These are phyloP conservation scores for Copsychus sechellarum DNA, from an alignment of 2,113 vertebrate species.

Conservation along the genomic window DNA sequence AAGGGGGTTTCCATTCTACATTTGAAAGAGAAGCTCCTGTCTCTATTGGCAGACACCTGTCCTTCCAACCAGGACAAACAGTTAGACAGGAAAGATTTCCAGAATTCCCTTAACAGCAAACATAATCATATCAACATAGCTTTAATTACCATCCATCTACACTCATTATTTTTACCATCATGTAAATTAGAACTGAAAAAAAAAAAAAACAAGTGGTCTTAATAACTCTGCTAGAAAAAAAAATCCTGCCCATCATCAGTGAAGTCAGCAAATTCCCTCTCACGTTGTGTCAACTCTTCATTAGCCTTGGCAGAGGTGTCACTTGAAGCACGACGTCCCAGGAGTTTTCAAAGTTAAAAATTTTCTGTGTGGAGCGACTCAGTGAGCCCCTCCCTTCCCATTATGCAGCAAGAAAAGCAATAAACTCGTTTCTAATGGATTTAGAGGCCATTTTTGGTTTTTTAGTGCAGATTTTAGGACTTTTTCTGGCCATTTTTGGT, in stretches of 20 bases:
- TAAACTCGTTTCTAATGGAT: not conserved
- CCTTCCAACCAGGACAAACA: too few relatives aligned
- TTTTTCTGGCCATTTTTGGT: too few relatives aligned
- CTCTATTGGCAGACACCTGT: too few relatives aligned
- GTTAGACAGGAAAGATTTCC: not conserved
- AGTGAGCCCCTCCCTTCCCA: not conserved
- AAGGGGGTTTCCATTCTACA: too few relatives aligned
- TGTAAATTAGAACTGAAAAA: slow-evolving; percentile 16
- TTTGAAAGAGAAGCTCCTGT: too few relatives aligned
- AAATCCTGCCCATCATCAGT: not conserved
- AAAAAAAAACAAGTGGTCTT: not conserved
- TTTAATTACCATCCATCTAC: slow-evolving; percentile 44
- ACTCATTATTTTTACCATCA: slow-evolving; percentile 34
- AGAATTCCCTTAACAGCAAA: slow-evolving; percentile 42
- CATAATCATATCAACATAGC: slow-evolving; percentile 42
- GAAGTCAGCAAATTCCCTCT: slow-evolving; percentile 62
- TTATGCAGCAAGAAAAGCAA: slow-evolving; percentile 25
- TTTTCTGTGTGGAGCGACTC: not conserved
- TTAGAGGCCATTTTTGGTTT: too few relatives aligned
- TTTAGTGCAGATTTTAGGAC: too few relatives aligned
- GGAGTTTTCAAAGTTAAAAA: not conserved
- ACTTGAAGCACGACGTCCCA: not conserved
- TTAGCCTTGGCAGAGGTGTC: not conserved
- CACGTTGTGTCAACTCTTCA: slow-evolving; percentile 19
- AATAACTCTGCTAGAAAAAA: not conserved